These are phyloP conservation scores for Lasioglossum morio DNA, from an alignment of 2,888 invertebrate genomes.

Conservation along the genomic window DNA sequence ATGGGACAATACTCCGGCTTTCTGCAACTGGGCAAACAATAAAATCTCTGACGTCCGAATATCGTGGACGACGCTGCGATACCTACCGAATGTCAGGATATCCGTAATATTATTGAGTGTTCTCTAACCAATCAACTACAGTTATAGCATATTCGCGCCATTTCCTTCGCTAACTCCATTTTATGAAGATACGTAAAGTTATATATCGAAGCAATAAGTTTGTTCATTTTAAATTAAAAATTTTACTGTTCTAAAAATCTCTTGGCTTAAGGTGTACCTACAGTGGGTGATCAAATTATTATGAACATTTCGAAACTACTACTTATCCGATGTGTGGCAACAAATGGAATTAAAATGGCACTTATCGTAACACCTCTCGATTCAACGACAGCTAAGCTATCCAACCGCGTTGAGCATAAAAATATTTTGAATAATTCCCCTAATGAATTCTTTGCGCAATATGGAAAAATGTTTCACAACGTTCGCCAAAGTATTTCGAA, in stretches of 20 bases:
- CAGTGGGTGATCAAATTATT: not conserved
- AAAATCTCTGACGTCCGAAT: not conserved
- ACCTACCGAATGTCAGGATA: not conserved
- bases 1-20: not conserved
- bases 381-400: not conserved
- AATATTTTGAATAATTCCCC: not conserved
- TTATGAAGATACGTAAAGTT: not conserved
- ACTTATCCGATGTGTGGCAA: too few relatives aligned
- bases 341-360: too few relatives aligned
- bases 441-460: not conserved
- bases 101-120: not conserved
- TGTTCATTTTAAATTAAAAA: not conserved
- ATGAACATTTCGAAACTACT: not conserved
- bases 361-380: too few relatives aligned
- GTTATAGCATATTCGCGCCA: not conserved
- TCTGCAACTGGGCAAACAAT: not conserved
- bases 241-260: not conserved
- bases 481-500: not conserved
- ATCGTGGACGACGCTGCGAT: not conserved
- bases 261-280: not conserved
- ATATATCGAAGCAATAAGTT: not conserved
- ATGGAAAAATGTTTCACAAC: not conserved
- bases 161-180: not conserved
- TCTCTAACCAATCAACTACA: not conserved
- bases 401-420: not conserved